Percentiles rank a stretch among this genome's conserved stretches.
These are phyloP conservation scores for Lissonota sp. DNA, from an alignment of 2,888 invertebrate species.

Conservation along the genomic window DNA sequence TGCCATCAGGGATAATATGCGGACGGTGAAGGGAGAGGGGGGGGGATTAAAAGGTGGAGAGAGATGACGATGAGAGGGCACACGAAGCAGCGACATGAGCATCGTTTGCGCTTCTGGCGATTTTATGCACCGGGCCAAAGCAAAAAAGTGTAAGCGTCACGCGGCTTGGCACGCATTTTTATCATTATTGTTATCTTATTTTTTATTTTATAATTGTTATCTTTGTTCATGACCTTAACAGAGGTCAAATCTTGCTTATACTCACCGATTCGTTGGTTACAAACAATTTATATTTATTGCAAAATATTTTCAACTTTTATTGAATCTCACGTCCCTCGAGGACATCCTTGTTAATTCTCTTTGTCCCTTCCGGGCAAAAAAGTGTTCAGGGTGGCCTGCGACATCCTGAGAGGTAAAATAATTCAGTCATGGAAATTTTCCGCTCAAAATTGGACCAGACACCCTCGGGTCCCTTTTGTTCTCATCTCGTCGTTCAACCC, in stretches of 20 bases:
- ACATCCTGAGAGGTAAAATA: no score
- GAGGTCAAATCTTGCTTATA: no score
- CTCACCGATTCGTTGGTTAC: no score
- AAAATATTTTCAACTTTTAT: constrained; percentile 59
- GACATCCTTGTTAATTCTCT: constrained; percentile 56
- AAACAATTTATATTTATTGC: constrained; percentile 6
- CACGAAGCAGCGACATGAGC: constrained; percentile 30
- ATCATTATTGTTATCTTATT: constrained; percentile 16
- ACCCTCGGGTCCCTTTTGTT: no score
- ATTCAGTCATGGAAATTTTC: no score
- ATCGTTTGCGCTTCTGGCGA: constrained; percentile 18
- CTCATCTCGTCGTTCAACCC: no score
- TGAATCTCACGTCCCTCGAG: constrained; percentile 59
- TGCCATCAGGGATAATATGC: constrained; percentile 29
- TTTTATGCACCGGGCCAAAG: constrained; percentile 48
- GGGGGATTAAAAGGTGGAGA: no score
- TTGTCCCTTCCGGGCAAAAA: constrained; percentile 51
- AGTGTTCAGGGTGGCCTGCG: neutral
- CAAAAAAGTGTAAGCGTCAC: constrained; percentile 11
- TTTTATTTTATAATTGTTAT: neutral
- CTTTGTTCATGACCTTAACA: no score
- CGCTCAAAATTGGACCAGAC: no score
- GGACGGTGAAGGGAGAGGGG: constrained; percentile 11
- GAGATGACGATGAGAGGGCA: constrained; percentile 30
- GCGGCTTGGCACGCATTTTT: constrained; percentile 32